Evolutionary conservation across 2,113 vertebrate species (phyloP), one percentile per base, ranked within the genome.

Genomic region (Sphyrna mokarran): DNA sequence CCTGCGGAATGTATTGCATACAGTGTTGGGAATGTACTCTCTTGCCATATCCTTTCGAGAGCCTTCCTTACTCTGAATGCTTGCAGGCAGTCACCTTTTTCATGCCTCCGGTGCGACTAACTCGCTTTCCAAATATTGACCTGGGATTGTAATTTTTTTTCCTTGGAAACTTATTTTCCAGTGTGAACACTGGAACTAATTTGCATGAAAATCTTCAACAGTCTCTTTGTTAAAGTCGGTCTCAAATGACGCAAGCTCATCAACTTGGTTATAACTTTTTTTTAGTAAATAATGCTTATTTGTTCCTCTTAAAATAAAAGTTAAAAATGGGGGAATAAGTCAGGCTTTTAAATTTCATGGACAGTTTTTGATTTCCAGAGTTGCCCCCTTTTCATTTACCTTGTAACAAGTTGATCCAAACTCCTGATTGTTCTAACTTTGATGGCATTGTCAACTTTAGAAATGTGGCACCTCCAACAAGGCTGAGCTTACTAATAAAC

Each of bases 121-220:
- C 96, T 97, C 96, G 96, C 96, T 97, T 96, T 97, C 96, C 87
- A 96, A 97, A 97, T n/a, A 68, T 96, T 98, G 97, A 98, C 97
- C 97, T 97, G 97, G 97, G 98, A 98, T 98, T 98, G 97, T 98
- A 98, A 97, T 97, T 97, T 96, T 97, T 97, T 97, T 97, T n/a
- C n/a, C 97, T 97, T 96, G 96, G 96, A 96, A 96, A 54, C 48
- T 54, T 96, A 76, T 72, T 95, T 93, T 95, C 94, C 96, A 97
- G 96, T 97, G 96, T 97, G 96, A 97, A 97, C 97, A 97, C 97
- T 96, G 95, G 70, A 96, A 97, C 96, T 97, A 97, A 97, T 37
- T 26, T 70, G 48, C 37, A 70, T 48, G 68, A 94, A 70, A 94
- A 63, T 54, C 94, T n/a, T 76, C 94, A 54, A 54, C 63, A 70